Percentiles rank a stretch among this genome's conserved stretches.
These are phyloP conservation scores for Trachelipus rathkii DNA, from an alignment of 1,140 invertebrate species.

Conservation along the genomic window DNA sequence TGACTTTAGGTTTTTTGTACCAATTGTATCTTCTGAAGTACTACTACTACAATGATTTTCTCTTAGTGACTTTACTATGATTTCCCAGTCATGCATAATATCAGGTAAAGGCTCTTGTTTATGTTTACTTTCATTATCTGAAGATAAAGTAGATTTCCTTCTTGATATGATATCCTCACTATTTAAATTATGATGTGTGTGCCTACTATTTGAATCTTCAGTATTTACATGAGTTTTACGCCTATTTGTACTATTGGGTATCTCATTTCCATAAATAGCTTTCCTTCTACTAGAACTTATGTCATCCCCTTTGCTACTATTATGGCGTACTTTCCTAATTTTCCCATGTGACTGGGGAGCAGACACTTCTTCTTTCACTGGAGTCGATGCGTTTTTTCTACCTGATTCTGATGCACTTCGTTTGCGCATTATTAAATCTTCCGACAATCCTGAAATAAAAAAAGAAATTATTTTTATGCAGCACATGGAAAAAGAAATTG, in stretches of 20 bases:
- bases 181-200: background rate
- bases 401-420: background rate
- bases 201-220: background rate
- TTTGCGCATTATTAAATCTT: background rate
- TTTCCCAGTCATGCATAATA: conserved; percentile 10
- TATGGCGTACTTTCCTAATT: background rate
- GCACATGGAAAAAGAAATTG: no score
- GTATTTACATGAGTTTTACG: background rate
- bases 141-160: background rate
- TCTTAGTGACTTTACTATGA: background rate
- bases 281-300: background rate
- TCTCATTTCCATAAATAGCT: background rate
- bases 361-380: background rate
- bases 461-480: no score
- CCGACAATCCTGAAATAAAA: background rate
- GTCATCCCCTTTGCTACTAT: background rate
- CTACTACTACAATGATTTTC: background rate
- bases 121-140: background rate
- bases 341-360: background rate
- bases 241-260: background rate
- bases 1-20: background rate
- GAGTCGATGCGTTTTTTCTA: background rate
- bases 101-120: conserved; percentile 2
- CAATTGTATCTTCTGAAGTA: background rate
- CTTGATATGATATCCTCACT: background rate